These are phyloP conservation scores for Tenthredo amoena DNA, from an alignment of 2,888 invertebrate species.

Conservation along the genomic window DNA sequence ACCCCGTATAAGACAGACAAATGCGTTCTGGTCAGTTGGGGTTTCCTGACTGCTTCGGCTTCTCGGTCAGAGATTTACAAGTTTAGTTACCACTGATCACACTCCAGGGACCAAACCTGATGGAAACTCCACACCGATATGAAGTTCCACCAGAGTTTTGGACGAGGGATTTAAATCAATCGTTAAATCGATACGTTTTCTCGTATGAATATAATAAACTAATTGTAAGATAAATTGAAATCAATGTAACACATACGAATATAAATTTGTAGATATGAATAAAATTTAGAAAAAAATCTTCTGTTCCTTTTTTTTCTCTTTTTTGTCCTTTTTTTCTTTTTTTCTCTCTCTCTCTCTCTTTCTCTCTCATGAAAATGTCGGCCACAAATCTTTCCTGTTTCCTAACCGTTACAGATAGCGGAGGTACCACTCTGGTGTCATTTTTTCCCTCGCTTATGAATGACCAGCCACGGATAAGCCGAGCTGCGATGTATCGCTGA, in stretches of 20 bases:
- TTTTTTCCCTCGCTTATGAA: slow-evolving; percentile 67
- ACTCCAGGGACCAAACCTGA: slow-evolving; percentile 73
- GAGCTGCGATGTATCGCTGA: slow-evolving; percentile 70
- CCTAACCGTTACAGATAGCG: slow-evolving; percentile 76
- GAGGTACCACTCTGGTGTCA: slow-evolving; percentile 61
- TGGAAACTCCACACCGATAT: slow-evolving; percentile 57
- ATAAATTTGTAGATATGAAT: neutral
- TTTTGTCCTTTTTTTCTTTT: neutral
- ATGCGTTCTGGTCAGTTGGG: slow-evolving; percentile 78
- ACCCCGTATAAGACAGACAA: slow-evolving; percentile 73
- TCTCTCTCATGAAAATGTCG: slow-evolving; percentile 53
- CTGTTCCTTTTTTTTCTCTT: neutral
- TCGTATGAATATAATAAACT: neutral
- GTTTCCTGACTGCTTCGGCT: slow-evolving; percentile 62
- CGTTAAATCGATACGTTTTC: neutral
- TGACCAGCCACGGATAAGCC: slow-evolving; percentile 77
- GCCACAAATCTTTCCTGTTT: slow-evolving; percentile 72
- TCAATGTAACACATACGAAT: neutral
- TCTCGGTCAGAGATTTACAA: slow-evolving; percentile 75
- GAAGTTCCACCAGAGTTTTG: slow-evolving; percentile 15
- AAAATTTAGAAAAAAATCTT: neutral
- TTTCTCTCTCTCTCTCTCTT: neutral
- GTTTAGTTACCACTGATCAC: slow-evolving; percentile 78
- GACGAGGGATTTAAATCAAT: neutral
- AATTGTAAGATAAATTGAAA: neutral